Evolutionary conservation across 2,113 vertebrate species (phyloP).

Genomic region (Axis porcinus): DNA sequence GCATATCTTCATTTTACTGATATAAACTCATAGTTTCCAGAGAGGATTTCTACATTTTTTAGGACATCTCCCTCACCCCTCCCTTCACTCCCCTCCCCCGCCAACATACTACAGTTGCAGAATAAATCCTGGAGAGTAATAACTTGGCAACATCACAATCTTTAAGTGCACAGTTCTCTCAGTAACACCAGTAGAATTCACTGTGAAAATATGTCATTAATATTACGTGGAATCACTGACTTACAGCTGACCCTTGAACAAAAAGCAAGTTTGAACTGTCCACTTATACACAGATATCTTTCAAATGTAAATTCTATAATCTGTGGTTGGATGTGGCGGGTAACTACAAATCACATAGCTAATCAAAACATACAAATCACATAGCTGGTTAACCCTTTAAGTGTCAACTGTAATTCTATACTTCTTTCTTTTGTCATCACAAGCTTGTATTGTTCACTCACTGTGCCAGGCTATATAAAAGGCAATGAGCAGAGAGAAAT

Average conservation of each 20-base stretch:
- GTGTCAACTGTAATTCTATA: neutral
- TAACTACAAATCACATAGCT: neutral
- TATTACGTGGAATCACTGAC: neutral
- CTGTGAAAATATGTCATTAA: neutral
- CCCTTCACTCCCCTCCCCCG: neutral
- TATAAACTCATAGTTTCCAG: neutral
- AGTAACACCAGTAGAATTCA: neutral
- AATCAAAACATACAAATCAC: neutral
- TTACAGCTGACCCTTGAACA: neutral
- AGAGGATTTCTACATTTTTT: neutral
- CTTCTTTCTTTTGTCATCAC: neutral
- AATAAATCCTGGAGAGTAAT: neutral
- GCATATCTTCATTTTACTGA: neutral
- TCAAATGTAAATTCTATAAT: neutral
- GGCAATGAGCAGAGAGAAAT: neutral
- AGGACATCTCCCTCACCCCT: neutral
- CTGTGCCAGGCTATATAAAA: neutral
- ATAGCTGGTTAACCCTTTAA: neutral
- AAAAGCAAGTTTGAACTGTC: neutral
- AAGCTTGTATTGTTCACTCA: neutral
- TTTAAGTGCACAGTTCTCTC: neutral
- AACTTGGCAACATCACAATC: neutral
- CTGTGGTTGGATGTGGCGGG: neutral
- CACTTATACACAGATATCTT: neutral
- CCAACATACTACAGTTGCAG: neutral